Evolutionary conservation across 2,797 vertebrate genomes (phyloP), one percentile per base, ranked within the genome.

Genomic region (Acrossocheilus wenchowensis): DNA sequence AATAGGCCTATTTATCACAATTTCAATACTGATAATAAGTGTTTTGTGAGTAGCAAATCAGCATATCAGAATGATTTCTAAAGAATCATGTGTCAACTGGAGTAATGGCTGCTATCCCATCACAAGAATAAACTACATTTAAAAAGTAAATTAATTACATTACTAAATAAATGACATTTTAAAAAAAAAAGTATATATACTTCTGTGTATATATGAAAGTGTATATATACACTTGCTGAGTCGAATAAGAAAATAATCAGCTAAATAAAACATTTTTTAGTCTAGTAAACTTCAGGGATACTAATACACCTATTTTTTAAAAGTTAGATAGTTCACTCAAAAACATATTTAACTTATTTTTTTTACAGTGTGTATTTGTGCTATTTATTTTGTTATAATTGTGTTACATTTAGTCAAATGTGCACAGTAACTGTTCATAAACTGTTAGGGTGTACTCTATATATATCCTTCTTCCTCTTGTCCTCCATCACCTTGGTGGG

Each of bases 401-500:
- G 36, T 64, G 41, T 81, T 66, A 12, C 5, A 30, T 81, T 68
- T 50, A 23, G 3, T 68, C 10, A 50, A 15, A 62, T 5, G 23
- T 62, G 14, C 45, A 11, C 21, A 26, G 23, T 64, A 45, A 19
- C 14, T 64, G 57, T 30, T 17, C 39, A 45, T n/a, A 36, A 21
- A 43, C 0, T n/a, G 52, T 73, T 43, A 57, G 48, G 6, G 30
- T 23, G 15, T 62, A 5, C 12, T n/a, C 10, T 48, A 57, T 85
- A 71, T 80, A 45, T 82, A 79, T 64, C 39, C 43, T 45, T 36
- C 15, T 86, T 69, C 57, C 87, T 91, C 79, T 57, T 43, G 78
- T 66, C 92, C 90, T 94, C 90, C 90, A 91, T 77, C 41, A 84
- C 83, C 91, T 90, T 72, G 84, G 89, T 69, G 86, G 93, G 92